phyloP scores from a whole-genome alignment of 2,888 invertebrate genomes.

The Ormia ochracea region DNA sequence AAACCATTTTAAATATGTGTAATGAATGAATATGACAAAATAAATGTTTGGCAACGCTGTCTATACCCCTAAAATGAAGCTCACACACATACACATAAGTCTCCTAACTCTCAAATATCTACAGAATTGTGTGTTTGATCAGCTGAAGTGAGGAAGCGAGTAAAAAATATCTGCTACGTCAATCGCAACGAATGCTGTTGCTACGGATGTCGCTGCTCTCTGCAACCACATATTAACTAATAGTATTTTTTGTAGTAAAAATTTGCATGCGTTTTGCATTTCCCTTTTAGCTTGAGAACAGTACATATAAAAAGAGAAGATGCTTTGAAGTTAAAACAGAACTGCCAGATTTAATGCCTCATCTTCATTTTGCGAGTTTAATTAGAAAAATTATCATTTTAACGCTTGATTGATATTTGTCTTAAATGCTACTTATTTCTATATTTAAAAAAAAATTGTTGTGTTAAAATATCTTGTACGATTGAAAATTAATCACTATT shows the following conservation, averaged over 20 bases:
- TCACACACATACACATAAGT: not conserved
- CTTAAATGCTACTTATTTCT: too few species aligned
- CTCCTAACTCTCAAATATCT: slow-evolving; percentile 3
- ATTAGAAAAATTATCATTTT: not conserved
- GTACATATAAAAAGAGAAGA: not conserved
- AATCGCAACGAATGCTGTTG: not conserved
- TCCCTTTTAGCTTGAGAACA: slow-evolving; percentile 11
- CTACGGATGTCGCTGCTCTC: slow-evolving; percentile 23
- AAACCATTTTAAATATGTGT: too few species aligned
- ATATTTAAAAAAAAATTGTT: too few species aligned
- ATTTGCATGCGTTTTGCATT: slow-evolving; percentile 51
- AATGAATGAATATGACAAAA: too few species aligned
- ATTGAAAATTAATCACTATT: too few species aligned
- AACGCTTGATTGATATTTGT: too few species aligned
- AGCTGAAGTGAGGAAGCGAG: slow-evolving; percentile 54
- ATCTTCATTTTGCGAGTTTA: not conserved
- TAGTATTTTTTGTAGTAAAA: slow-evolving; percentile 62
- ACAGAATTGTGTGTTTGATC: slow-evolving; percentile 48
- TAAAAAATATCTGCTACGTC: slow-evolving; percentile 32
- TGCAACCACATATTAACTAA: slow-evolving; percentile 25
- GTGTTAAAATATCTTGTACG: too few species aligned
- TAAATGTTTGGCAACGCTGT: too few species aligned
- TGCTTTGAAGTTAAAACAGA: not conserved
- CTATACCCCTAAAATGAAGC: slow-evolving; percentile 9
- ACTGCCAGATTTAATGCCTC: not conserved